Evolutionary conservation across 2,888 invertebrate genomes (phyloP), one percentile per base, ranked within the genome.

Genomic region (Cremastobaeus sp.): DNA sequence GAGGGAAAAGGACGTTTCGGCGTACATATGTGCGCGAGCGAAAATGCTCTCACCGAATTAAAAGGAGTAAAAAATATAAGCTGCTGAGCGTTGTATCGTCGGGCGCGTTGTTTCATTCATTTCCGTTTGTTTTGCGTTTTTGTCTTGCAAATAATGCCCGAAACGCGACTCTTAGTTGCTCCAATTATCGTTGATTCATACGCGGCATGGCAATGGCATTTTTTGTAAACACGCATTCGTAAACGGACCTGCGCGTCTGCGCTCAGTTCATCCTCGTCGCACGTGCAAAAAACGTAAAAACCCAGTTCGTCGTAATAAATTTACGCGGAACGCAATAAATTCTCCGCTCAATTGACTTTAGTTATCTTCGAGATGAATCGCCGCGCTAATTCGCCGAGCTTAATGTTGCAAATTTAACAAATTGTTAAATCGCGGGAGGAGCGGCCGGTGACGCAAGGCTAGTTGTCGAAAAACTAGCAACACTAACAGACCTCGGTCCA

Each of bases 171-270:
- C 20, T 64, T 39, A 43, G 43, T 52, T 34, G 48, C 39, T 41
- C 41, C 55, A 57, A 66, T 68, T 68, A 68, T 57, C 34, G 28
- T 35, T 34, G 55, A 47, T 66, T 57, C 55, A 55, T 48, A 47
- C 32, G 34, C 28, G n/a, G n/a, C 52, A 41, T 43, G 28, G 18
- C 21, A 39, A 48, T 65, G 55, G 28, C 35, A 37, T 30, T 54
- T 45, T 54, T 52, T 50, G 54, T 6, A 34, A 64, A 64, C 34
- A 25, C 28, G 54, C 64, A 54, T 54, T 65, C 64, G 37, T 35
- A 47, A 54, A 35, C 50, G 32, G 21, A 50, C 2, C 39, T n/a
- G 41, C 20, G 28, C 18, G 8, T 17, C 45, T 21, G 20, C 14
- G 11, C 25, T 34, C 15, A 11, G 47, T 59, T 47, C 37, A 30